Percentiles rank a stretch among this genome's conserved stretches.
Evolutionary conservation across 1,140 invertebrate genomes (phyloP).

Genomic region (Sinonovacula constricta): DNA sequence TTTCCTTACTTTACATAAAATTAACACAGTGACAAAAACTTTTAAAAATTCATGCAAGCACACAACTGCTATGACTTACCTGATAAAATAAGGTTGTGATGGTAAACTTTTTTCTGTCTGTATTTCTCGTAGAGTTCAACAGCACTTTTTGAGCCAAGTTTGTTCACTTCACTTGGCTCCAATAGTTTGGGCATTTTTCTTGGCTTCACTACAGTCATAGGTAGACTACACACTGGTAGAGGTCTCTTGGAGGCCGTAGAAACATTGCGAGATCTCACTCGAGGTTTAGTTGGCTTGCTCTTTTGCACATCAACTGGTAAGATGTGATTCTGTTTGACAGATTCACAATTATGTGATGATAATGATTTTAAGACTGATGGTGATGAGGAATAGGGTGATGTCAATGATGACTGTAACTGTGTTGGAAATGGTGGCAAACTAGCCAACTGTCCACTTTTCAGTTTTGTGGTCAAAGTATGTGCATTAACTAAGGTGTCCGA

Average conservation of each 20-base stretch:
- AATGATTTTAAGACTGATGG: conserved; percentile 23
- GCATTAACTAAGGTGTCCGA: too few species aligned
- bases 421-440: background rate
- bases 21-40: too few species aligned
- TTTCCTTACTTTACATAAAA: too few species aligned
- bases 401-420: background rate
- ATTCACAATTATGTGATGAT: conserved; percentile 5
- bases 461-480: too few species aligned
- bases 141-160: conserved; percentile 66
- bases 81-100: conserved; percentile 76
- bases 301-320: conserved; percentile 1
- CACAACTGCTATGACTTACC: too few species aligned
- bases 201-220: conserved; percentile 26
- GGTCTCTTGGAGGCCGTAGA: conserved; percentile 40
- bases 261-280: conserved; percentile 27
- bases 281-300: conserved; percentile 17
- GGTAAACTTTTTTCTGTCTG: conserved; percentile 67
- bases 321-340: conserved; percentile 19
- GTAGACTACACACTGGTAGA: conserved; percentile 25
- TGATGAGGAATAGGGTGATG: conserved; percentile 10
- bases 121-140: conserved; percentile 67
- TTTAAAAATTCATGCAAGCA: too few species aligned
- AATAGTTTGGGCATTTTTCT: conserved; percentile 57
- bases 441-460: too few species aligned
- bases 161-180: conserved; percentile 62